phyloP scores from a whole-genome alignment of 1,140 invertebrate genomes.

The Ceratoteleas bidentatus region DNA sequence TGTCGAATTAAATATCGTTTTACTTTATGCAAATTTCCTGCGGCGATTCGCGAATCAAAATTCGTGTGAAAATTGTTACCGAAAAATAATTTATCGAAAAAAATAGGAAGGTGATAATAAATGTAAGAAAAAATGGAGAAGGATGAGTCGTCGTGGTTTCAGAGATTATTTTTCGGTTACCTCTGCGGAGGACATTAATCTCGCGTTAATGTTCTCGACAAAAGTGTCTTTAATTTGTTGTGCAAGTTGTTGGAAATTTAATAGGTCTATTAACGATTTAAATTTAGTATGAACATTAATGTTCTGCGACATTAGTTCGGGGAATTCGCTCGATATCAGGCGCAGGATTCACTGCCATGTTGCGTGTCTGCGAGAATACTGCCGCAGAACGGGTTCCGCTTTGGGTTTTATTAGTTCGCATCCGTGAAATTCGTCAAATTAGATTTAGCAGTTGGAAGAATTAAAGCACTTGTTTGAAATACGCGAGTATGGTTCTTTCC shows the following conservation, averaged over 20 bases:
- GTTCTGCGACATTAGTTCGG: slow-evolving; percentile 16
- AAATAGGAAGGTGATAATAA: too few relatives aligned
- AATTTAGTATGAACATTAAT: slow-evolving; percentile 20
- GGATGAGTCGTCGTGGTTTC: not conserved
- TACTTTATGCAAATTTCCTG: slow-evolving; percentile 29
- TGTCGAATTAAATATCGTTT: slow-evolving; percentile 21
- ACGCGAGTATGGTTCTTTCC: too few relatives aligned
- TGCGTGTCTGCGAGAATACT: slow-evolving; percentile 7
- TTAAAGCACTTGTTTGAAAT: too few relatives aligned
- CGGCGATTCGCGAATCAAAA: not conserved
- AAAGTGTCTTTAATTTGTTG: not conserved
- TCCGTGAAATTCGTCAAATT: slow-evolving; percentile 12
- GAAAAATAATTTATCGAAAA: too few relatives aligned
- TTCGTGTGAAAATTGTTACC: too few relatives aligned
- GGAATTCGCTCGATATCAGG: slow-evolving; percentile 16
- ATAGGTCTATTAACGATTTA: slow-evolving; percentile 2
- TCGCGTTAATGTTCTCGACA: not conserved
- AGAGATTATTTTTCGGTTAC: not conserved
- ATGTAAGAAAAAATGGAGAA: too few relatives aligned
- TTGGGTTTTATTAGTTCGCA: slow-evolving; percentile 5
- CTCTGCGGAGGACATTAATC: not conserved
- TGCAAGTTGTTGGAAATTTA: slow-evolving; percentile 9
- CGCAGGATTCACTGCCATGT: slow-evolving; percentile 2
- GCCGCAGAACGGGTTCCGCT: slow-evolving; percentile 6
- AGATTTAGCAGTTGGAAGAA: not conserved